Conservation (phyloP, 2,888 invertebrate species). For the Strigamia crassipes region DNA sequence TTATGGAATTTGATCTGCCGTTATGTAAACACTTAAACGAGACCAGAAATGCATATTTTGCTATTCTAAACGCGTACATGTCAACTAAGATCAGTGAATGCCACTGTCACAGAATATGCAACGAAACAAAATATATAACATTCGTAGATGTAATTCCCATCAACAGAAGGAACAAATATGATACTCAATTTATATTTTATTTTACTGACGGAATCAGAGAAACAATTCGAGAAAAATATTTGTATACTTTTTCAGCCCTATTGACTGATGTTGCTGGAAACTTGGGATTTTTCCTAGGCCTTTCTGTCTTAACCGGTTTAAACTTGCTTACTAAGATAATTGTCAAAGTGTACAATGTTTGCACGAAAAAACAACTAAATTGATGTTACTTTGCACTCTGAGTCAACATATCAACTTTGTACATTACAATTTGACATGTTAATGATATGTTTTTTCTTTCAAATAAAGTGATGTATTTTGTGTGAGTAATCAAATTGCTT, state of each 20-base stretch:
- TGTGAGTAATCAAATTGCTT: neutral
- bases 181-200: neutral
- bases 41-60: neutral
- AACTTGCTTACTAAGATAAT: neutral
- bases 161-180: neutral
- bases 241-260: neutral
- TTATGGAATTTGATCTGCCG: neutral
- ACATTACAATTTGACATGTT: no score
- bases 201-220: constrained; percentile 3
- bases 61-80: neutral
- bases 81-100: neutral
- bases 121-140: neutral
- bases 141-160: neutral
- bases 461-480: neutral
- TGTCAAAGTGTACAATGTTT: neutral
- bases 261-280: constrained; percentile 3
- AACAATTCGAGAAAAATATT: neutral
- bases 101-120: constrained; percentile 8
- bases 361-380: neutral
- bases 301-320: constrained; percentile 25
- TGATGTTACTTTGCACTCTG: neutral
- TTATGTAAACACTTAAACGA: neutral
- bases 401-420: no score
- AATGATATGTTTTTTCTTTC: neutral
- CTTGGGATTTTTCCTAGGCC: constrained; percentile 17